phyloP scores from a whole-genome alignment of 2,113 vertebrate species.

The Ancistrus triradiatus region DNA sequence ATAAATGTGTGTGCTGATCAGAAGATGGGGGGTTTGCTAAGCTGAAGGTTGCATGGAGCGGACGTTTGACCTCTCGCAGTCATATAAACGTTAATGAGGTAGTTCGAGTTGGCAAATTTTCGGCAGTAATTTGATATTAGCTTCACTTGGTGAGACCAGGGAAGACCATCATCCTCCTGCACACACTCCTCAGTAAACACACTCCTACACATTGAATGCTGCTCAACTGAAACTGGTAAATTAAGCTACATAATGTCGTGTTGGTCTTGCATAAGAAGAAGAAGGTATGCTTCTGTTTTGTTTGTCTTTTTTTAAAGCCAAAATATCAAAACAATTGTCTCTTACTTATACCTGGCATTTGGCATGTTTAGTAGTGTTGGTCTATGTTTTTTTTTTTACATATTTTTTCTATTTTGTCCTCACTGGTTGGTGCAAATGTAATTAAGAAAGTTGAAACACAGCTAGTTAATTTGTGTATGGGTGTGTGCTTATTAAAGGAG shows the following conservation, averaged over 20 bases:
- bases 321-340: too few species aligned
- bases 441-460: slow-evolving; percentile 3
- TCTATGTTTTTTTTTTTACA: too few species aligned
- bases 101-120: slow-evolving; percentile 69
- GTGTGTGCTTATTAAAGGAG: slow-evolving; percentile 44
- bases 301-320: too few species aligned
- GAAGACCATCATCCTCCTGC: background rate
- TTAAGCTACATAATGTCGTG: too few species aligned
- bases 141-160: slow-evolving; percentile 57
- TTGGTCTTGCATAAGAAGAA: too few species aligned
- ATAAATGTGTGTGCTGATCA: slow-evolving; percentile 3
- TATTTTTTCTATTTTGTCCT: too few species aligned
- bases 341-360: too few species aligned
- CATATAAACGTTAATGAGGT: slow-evolving; percentile 74
- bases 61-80: slow-evolving; percentile 55
- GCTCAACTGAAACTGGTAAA: too few species aligned
- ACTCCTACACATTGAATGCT: slow-evolving; percentile 6
- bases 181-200: slow-evolving; percentile 2
- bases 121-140: slow-evolving; percentile 75
- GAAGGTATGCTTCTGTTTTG: too few species aligned
- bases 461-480: slow-evolving; percentile 45
- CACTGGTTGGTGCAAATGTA: background rate
- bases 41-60: slow-evolving; percentile 12
- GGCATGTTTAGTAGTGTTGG: too few species aligned
- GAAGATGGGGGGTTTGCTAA: too few species aligned